phyloP scores from a whole-genome alignment of 2,797 vertebrate genomes.

The Ctenosaura bakeri region DNA sequence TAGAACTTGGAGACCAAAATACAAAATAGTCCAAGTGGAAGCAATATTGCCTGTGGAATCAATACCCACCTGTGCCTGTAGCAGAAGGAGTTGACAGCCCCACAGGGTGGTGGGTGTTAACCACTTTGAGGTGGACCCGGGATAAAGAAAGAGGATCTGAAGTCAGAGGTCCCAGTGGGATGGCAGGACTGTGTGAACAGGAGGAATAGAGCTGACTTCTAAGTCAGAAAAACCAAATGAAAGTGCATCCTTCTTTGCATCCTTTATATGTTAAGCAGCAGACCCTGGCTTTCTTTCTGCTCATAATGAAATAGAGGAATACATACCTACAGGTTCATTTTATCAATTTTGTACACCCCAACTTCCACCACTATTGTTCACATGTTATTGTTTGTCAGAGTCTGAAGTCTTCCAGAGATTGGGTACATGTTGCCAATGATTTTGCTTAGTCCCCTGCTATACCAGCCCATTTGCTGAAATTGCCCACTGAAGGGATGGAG shows the following conservation, averaged over 20 bases:
- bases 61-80: background rate
- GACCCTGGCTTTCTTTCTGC: background rate
- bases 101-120: background rate
- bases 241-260: slow-evolving; percentile 20
- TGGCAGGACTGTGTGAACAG: background rate
- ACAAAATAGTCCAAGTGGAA: background rate
- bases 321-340: background rate
- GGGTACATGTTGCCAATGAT: background rate
- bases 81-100: background rate
- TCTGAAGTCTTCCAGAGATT: background rate
- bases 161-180: background rate
- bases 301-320: background rate
- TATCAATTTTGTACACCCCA: no score
- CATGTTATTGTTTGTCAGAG: background rate
- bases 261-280: background rate
- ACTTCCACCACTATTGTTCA: background rate
- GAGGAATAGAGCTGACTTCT: background rate
- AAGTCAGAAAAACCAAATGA: background rate
- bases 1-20: slow-evolving; percentile 18
- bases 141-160: slow-evolving; percentile 1
- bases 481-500: background rate
- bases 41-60: slow-evolving; percentile 1
- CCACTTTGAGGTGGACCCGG: background rate
- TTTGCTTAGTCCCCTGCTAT: background rate
- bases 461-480: background rate